Base-by-base conservation (phyloP, 2,888 invertebrate genomes). In the Emesis castigata region DNA sequence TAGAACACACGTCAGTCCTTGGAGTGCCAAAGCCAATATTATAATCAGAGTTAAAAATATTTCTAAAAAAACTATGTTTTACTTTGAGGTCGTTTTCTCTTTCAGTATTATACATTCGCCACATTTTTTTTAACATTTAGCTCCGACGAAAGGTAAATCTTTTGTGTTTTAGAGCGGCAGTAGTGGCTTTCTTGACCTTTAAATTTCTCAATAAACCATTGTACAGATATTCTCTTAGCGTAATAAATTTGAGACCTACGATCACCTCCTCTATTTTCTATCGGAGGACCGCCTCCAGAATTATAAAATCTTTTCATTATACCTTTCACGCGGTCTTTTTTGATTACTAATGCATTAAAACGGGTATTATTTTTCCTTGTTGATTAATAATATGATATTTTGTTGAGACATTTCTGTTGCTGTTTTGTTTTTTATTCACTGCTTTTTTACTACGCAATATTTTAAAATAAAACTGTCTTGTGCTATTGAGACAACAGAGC, bases 41-140 rank as follows among this genome's bases (percentile, higher is more conserved):
- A 26, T 68, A 68, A 26, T 48, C 18, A 39, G n/a, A 16, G 22
- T 48, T 68, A 18, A 68, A 68, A n/a, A 39, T 22, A 14, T 68
- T 34, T 48, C 48, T 68, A 39, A 68, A 68, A 68, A 68, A 48
- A 48, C n/a, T 9, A 11, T 68, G 64, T 31, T 64, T 64, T 6
- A 68, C 68, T 68, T 68, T n/a, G 16, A 48, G 18, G 22, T 68
- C 68, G 5, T 39, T 44, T 68, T 68, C 68, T 22, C 22, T 7
- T 9, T 16, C 16, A 7, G 20, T n/a, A 68, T 68, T 68, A 39
- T 68, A 68, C 20, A 68, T 39, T 16, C 68, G 68, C 68, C 68
- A 68, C 68, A 68, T 68, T 68, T 68, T 66, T n/a, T n/a, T 18
- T n/a, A 9, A 48, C 44, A 48, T 68, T 68, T 18, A 68, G 68